Base-by-base conservation (phyloP, 2,797 vertebrate species). In the Platalea minor region DNA sequence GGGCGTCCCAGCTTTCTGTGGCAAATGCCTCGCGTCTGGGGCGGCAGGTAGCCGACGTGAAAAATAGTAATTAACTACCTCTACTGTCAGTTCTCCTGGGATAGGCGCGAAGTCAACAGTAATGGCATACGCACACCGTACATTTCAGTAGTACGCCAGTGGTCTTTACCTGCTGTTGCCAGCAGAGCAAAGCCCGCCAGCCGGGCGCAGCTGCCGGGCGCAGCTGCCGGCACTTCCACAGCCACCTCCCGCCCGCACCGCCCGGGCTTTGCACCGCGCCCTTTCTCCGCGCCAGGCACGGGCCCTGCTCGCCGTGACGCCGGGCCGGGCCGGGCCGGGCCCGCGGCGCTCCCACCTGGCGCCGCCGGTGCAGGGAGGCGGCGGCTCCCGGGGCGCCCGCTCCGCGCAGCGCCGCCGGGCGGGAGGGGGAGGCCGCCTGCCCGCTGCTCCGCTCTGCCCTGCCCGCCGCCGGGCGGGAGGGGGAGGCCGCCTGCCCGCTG, bases 51-150 rank as follows among this genome's bases (percentile, higher is more conserved):
- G 64, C 54, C 88, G 8, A 3, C 1, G 29, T 46, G 56, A 19
- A 25, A 53, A 37, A 3, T 1, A 18, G 17, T 9, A 11, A 28
- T 17, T 14, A 37, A 37, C n/a, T 63, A 19, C 29, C 13, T 41
- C 59, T 17, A 3, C 64, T 11, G 37, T 57, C 54, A 33, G 45
- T 28, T 75, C 57, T 65, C 29, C 54, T 3, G 50, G n/a, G n/a
- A 31, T 3, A 20, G 43, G 37, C 70, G 15, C 23, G 17, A 14
- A 45, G 48, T 23, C 54, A 3, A 3, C 2, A 4, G 56, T 11
- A 26, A 2, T 7, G 46, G n/a, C 37, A 5, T 3, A 1, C 1
- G 17, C 10, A 14, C 25, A 2, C 41, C 6, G 50, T 29, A 23
- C 23, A 2, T 11, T 16, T 37, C 48, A 17, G 6, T 2, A 15